Conservation (phyloP, 2,888 invertebrate genomes). For the Diplazon laetatorius region DNA sequence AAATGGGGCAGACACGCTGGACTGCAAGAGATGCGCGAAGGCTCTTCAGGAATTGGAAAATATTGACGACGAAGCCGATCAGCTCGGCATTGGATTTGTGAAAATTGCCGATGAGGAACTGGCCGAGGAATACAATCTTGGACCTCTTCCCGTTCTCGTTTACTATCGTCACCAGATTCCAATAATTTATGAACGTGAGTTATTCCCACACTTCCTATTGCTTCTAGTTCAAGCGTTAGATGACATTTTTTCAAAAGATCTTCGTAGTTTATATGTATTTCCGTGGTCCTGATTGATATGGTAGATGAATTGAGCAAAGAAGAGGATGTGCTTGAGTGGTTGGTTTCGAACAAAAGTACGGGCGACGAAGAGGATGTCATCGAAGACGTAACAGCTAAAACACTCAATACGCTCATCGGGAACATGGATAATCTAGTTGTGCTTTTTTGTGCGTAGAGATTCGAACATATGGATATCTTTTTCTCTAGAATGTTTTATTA, state of each 20-base stretch:
- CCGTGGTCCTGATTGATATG: slow-evolving; percentile 10
- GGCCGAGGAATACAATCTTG: slow-evolving; percentile 96
- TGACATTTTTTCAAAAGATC: too few species aligned
- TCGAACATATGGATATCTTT: slow-evolving; percentile 1
- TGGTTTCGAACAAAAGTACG: slow-evolving; percentile 95
- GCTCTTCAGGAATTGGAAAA: slow-evolving; percentile 95
- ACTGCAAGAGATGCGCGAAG: slow-evolving; percentile 95
- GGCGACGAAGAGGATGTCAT: slow-evolving; percentile 97
- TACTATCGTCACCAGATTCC: slow-evolving; percentile 97
- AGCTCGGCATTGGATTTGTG: slow-evolving; percentile 96
- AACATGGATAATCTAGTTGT: slow-evolving; percentile 96
- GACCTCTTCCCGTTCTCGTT: slow-evolving; percentile 93
- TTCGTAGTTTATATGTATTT: too few species aligned
- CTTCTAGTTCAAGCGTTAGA: slow-evolving; percentile 17
- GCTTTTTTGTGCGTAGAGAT: slow-evolving; percentile 90
- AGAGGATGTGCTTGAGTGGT: slow-evolving; percentile 96
- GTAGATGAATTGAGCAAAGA: slow-evolving; percentile 94
- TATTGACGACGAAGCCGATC: slow-evolving; percentile 97
- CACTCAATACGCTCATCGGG: slow-evolving; percentile 92
- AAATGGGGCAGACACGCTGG: slow-evolving; percentile 91
- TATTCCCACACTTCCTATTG: slow-evolving; percentile 33
- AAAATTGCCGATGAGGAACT: slow-evolving; percentile 96
- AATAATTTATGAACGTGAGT: slow-evolving; percentile 95
- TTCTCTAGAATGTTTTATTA: too few species aligned
- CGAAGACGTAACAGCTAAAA: slow-evolving; percentile 96